phyloP scores from a whole-genome alignment of 1,140 invertebrate genomes.

The Pemphigus obesinymphae region DNA sequence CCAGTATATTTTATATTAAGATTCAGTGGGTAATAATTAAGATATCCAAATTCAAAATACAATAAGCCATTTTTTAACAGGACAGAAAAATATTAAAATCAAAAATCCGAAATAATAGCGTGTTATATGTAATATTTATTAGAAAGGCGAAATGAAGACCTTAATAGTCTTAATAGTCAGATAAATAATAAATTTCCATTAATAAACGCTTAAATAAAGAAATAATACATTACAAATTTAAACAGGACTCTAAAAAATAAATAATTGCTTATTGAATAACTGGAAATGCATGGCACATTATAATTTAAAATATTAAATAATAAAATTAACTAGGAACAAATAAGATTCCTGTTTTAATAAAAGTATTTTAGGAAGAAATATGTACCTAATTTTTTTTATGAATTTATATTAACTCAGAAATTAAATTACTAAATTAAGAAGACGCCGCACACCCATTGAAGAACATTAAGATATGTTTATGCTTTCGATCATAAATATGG shows the following conservation, averaged over 20 bases:
- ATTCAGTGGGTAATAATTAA: too few relatives aligned
- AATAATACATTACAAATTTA: neutral
- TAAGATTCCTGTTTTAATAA: slow-evolving; percentile 4
- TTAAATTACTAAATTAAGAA: too few relatives aligned
- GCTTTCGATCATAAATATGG: too few relatives aligned
- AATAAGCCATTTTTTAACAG: too few relatives aligned
- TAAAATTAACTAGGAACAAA: slow-evolving; percentile 13
- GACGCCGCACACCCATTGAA: too few relatives aligned
- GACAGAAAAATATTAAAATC: neutral
- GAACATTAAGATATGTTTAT: too few relatives aligned
- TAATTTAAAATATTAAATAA: neutral
- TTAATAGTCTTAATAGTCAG: neutral
- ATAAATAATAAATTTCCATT: neutral
- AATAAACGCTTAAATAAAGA: neutral
- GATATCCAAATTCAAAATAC: too few relatives aligned
- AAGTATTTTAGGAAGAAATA: neutral
- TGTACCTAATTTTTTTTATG: neutral
- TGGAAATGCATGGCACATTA: slow-evolving; percentile 27
- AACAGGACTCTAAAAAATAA: slow-evolving; percentile 2
- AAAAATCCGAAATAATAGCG: too few relatives aligned
- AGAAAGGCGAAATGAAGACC: neutral
- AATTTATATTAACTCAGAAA: too few relatives aligned
- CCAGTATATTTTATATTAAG: too few relatives aligned
- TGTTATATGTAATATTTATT: neutral
- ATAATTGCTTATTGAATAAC: slow-evolving; percentile 1